Evolutionary conservation across 2,888 invertebrate genomes (phyloP).

Genomic region (Tetragnatha montana): DNA sequence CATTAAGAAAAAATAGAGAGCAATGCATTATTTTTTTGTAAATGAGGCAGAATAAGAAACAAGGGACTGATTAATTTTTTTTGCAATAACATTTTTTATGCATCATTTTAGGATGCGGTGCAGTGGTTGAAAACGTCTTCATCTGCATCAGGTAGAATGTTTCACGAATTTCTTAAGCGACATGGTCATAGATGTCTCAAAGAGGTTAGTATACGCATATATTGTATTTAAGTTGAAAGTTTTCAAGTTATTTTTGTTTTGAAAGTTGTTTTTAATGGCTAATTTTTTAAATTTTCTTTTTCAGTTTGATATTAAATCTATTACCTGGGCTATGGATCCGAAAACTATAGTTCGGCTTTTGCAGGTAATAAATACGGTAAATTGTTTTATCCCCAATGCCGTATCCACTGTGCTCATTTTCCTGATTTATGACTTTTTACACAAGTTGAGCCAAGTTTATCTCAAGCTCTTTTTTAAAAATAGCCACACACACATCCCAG

Average conservation of each 20-base stretch:
- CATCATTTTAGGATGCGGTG: constrained; percentile 76
- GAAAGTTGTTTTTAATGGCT: background rate
- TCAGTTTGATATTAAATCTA: constrained; percentile 37
- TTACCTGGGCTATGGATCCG: constrained; percentile 38
- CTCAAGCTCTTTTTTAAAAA: no score
- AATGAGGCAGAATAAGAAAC: no score
- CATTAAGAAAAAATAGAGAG: no score
- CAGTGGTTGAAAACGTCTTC: constrained; percentile 81
- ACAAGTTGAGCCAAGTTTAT: no score
- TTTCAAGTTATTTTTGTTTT: background rate
- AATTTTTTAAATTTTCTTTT: background rate
- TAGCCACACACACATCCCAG: no score
- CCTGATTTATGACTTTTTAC: no score
- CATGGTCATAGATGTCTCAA: constrained; percentile 83
- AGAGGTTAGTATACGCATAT: constrained; percentile 75
- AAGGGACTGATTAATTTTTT: background rate
- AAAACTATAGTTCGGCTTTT: constrained; percentile 30
- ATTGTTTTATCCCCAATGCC: no score
- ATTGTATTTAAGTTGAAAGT: background rate
- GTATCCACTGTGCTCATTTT: no score
- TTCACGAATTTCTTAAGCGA: constrained; percentile 80
- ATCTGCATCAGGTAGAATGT: constrained; percentile 78
- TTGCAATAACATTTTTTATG: background rate
- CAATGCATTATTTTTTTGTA: no score
- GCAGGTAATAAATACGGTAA: constrained; percentile 5